Conservation (phyloP, 2,113 vertebrate species). For the Grantiella picta region DNA sequence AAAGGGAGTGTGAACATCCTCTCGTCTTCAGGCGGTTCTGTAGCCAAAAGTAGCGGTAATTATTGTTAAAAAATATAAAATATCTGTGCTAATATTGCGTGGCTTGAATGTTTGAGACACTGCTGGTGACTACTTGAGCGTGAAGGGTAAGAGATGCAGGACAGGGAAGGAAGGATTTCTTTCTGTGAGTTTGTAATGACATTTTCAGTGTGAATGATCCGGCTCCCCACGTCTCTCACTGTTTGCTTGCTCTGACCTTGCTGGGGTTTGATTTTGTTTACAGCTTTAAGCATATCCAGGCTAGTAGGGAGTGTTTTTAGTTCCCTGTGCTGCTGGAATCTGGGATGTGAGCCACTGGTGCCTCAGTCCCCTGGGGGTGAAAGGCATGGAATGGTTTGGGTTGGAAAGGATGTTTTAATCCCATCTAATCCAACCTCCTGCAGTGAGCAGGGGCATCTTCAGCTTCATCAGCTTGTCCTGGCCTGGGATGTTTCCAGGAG, state of each 20-base stretch:
- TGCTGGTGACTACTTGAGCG: constrained; percentile 34
- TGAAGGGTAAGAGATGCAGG: constrained; percentile 45
- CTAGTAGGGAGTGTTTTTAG: rapidly evolving
- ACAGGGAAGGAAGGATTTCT: constrained; percentile 22
- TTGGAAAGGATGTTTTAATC: not conserved
- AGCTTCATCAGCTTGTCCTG: not conserved
- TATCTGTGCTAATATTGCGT: not conserved
- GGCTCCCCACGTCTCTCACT: not conserved
- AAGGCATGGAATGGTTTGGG: not conserved
- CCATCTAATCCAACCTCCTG: not conserved
- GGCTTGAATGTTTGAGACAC: not conserved
- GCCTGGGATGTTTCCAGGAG: not conserved
- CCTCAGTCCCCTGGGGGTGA: not conserved
- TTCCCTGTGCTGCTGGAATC: not conserved
- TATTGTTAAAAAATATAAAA: not conserved
- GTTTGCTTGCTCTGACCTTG: constrained; percentile 23
- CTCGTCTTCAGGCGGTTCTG: not conserved
- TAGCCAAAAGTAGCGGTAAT: not conserved
- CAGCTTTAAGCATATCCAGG: not conserved
- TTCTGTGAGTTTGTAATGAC: not conserved
- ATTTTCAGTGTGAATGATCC: not conserved
- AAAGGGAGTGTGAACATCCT: not conserved
- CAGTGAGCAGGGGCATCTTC: not conserved
- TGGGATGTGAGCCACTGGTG: not conserved
- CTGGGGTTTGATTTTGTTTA: not conserved